These are phyloP conservation scores for Drosophila prosaltans DNA, from an alignment of 1,140 invertebrate genomes.

Conservation along the genomic window DNA sequence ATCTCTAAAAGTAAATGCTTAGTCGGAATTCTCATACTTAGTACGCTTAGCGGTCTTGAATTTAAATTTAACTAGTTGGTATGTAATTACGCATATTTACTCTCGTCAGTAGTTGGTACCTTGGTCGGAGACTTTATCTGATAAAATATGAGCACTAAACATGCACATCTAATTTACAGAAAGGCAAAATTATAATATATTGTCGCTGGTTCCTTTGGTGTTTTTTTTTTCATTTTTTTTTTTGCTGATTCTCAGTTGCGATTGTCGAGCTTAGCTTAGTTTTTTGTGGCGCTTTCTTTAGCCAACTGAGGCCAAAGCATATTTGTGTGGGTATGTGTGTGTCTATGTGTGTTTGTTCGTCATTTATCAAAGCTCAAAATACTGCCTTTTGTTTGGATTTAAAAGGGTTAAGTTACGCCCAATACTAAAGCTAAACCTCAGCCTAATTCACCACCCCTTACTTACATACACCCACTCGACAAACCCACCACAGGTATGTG, in stretches of 20 bases:
- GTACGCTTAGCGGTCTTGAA: not conserved
- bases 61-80: not conserved
- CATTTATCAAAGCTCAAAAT: slow-evolving; percentile 74
- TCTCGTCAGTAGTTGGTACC: slow-evolving; percentile 18
- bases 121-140: slow-evolving; percentile 40
- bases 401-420: slow-evolving; percentile 69
- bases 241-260: slow-evolving; percentile 48
- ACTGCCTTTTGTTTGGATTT: slow-evolving; percentile 50
- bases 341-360: slow-evolving; percentile 52
- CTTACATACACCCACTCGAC: not conserved
- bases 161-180: slow-evolving; percentile 73
- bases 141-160: slow-evolving; percentile 74
- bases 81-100: slow-evolving; percentile 2
- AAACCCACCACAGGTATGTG: slow-evolving; percentile 28
- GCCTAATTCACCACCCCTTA: not conserved
- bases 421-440: slow-evolving; percentile 4
- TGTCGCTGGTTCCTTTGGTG: slow-evolving; percentile 28
- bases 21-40: not conserved
- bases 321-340: slow-evolving; percentile 58
- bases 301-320: slow-evolving; percentile 44
- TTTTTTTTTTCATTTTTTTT: not conserved
- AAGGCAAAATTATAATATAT: slow-evolving; percentile 64
- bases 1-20: not conserved
- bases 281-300: slow-evolving; percentile 11
- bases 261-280: slow-evolving; percentile 35